phyloP scores from a whole-genome alignment of 1,140 invertebrate species.

The Hyles vespertilio region DNA sequence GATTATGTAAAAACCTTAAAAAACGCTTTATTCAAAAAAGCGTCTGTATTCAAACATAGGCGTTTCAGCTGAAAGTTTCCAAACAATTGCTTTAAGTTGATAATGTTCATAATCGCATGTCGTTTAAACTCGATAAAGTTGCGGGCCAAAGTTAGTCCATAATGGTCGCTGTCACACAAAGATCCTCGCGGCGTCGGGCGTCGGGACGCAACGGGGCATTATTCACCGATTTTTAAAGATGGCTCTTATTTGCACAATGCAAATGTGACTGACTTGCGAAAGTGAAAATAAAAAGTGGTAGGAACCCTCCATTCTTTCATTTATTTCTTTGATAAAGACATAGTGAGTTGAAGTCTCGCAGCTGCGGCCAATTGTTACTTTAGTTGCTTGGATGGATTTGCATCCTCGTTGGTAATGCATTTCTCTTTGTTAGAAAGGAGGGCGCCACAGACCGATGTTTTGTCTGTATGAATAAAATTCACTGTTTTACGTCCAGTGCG shows the following conservation, averaged over 20 bases:
- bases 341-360: constrained; percentile 40
- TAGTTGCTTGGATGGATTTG: constrained; percentile 37
- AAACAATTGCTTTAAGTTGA: too few relatives aligned
- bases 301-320: constrained; percentile 39
- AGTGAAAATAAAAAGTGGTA: constrained; percentile 40
- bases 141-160: too few relatives aligned
- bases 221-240: constrained; percentile 25
- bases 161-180: background rate
- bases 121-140: too few relatives aligned
- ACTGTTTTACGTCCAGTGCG: constrained; percentile 14
- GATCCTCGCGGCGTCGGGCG: background rate
- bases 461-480: constrained; percentile 32
- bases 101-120: too few relatives aligned
- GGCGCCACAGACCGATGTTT: constrained; percentile 30
- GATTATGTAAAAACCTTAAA: too few relatives aligned
- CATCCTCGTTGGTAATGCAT: constrained; percentile 40
- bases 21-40: too few relatives aligned
- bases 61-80: too few relatives aligned
- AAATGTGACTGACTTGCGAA: constrained; percentile 51
- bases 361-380: constrained; percentile 56
- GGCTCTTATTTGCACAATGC: constrained; percentile 44
- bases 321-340: constrained; percentile 50
- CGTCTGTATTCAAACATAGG: too few relatives aligned
- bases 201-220: constrained; percentile 6
- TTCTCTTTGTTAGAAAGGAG: constrained; percentile 41